A percentile compares a stretch with the other conserved stretches of the same genome.
Evolutionary conservation across 2,888 invertebrate species (phyloP).

Genomic region (Limnephilus marmoratus): DNA sequence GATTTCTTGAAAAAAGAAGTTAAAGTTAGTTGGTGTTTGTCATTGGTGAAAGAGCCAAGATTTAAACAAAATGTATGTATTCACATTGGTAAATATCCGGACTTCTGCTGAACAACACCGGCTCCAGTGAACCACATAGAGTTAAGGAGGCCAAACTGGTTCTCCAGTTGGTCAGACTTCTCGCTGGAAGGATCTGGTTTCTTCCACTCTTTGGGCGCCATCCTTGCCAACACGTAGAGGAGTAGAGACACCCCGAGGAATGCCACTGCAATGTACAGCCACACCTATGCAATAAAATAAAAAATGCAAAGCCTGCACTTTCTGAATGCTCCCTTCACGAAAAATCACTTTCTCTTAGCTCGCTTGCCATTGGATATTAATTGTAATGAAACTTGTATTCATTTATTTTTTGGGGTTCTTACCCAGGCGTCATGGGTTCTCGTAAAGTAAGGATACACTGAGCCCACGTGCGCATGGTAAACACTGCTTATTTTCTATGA

Average conservation of each 20-base stretch:
- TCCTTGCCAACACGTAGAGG: slow-evolving; percentile 87
- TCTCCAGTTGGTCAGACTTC: slow-evolving; percentile 89
- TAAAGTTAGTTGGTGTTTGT: no score
- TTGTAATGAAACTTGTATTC: no score
- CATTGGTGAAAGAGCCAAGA: no score
- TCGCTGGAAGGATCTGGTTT: slow-evolving; percentile 92
- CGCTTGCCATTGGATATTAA: no score
- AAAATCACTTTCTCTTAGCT: neutral
- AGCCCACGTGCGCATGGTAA: no score
- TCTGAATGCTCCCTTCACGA: neutral
- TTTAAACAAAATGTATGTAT: neutral
- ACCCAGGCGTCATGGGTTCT: no score
- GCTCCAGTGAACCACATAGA: slow-evolving; percentile 94
- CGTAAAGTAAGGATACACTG: no score
- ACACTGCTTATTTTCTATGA: no score
- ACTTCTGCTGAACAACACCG: slow-evolving; percentile 90
- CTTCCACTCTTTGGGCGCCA: slow-evolving; percentile 92
- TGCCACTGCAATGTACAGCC: slow-evolving; percentile 89
- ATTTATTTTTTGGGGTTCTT: no score
- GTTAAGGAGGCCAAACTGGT: slow-evolving; percentile 89
- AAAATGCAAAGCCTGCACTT: neutral
- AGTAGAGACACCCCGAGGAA: slow-evolving; percentile 88
- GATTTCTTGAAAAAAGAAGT: no score
- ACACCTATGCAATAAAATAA: slow-evolving; percentile 77
- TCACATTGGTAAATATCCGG: slow-evolving; percentile 92